Base-by-base conservation (phyloP, 2,888 invertebrate species). In the Acanthacorydalis orientalis region DNA sequence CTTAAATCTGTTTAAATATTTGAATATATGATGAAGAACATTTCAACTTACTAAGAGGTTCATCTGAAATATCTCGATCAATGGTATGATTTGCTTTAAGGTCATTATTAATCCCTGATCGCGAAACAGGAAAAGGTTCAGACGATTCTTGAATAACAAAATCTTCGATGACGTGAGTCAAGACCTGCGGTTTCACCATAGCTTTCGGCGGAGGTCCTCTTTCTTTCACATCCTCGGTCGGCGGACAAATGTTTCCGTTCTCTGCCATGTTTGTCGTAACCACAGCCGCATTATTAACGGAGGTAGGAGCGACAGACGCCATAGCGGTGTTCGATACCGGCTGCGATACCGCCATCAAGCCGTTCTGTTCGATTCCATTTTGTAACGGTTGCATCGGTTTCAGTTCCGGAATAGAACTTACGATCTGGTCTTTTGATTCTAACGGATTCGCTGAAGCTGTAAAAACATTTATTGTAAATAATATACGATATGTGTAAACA, bases 121-220 rank as follows among this genome's bases (percentile, higher is more conserved):
- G 56, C n/a, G 63, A 85, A 45, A 92, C 88, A 49, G 89, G 86
- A 60, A 90, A 90, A 0, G 90, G 90, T 65, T 89, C 89, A 1
- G 82, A 83, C 1, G 88, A 90, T 70, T 96, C 96, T 63, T 93
- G 92, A 54, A 96, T 95, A 7, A 96, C 88, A 64, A 91, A 95
- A 46, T 93, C 95, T 63, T 93, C 95, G 52, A 96, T 95, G 23
- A 95, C 90, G 63, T 96, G 96, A 0, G 95, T 95, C 46, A 96
- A 69, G 7, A 96, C 89, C 61, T 92, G 91, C 0, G 93, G 93
- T 63, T 92, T 93, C 11, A 93, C 91, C 80, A 92, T 84, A 1
- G 91, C 92, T 63, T 89, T 88, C 14, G 87, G 87, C 35, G 86
- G 71, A n/a, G 86, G 71, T n/a, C 75, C 73, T 53, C 67, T 56